These are phyloP conservation scores for Amblyornis subalaris DNA, from an alignment of 2,113 vertebrate genomes.

Conservation along the genomic window DNA sequence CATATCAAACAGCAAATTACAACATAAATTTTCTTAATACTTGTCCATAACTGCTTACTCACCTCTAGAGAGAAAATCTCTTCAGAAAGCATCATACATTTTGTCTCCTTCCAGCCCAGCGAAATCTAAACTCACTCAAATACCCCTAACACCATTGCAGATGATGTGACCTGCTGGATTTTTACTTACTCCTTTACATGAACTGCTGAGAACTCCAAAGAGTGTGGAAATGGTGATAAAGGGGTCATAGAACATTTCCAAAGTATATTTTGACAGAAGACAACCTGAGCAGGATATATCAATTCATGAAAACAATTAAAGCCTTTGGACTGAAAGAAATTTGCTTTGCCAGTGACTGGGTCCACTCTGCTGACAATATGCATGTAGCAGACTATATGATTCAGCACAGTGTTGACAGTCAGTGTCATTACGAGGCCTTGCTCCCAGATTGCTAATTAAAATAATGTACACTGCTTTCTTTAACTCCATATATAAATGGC, in stretches of 20 bases:
- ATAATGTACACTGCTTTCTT: background rate
- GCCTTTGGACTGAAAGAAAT: background rate
- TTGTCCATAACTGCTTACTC: background rate
- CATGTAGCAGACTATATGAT: background rate
- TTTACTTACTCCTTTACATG: background rate
- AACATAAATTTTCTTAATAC: background rate
- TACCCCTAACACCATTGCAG: background rate
- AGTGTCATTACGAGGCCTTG: background rate
- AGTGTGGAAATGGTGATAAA: background rate
- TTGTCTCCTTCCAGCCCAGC: background rate
- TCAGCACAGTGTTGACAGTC: background rate
- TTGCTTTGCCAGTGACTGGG: background rate
- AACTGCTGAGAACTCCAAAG: background rate
- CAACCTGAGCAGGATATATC: background rate
- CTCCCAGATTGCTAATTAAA: background rate
- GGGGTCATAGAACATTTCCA: background rate
- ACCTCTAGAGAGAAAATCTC: background rate
- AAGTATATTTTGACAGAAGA: background rate
- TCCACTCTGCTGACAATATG: background rate
- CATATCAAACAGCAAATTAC: background rate
- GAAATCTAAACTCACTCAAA: background rate
- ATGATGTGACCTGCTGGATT: background rate
- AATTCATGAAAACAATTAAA: background rate
- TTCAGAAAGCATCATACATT: background rate
- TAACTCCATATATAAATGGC: background rate